A percentile compares a stretch with the other conserved stretches of the same genome.
phyloP scores from a whole-genome alignment of 2,888 invertebrate species.

The Ashinkailepas kermadecensis region DNA sequence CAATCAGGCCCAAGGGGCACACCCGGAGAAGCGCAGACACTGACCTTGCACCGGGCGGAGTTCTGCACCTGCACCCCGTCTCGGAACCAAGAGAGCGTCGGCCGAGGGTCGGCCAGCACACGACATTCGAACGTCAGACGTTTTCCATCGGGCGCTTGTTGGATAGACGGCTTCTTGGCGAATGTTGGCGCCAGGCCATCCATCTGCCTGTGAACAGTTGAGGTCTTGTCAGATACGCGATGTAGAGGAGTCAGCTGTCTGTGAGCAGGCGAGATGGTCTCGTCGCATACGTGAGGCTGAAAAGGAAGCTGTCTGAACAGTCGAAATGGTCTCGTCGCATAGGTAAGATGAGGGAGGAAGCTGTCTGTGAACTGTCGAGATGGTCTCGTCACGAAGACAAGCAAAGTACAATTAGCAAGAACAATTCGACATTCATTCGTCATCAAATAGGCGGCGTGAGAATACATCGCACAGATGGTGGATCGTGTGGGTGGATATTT shows the following conservation, averaged over 20 bases:
- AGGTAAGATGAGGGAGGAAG: background rate
- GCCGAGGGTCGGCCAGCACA: slow-evolving; percentile 86
- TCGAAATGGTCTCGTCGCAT: background rate
- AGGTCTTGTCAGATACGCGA: background rate
- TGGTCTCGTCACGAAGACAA: no score
- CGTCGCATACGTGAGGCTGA: background rate
- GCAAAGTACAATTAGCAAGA: no score
- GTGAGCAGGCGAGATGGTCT: no score
- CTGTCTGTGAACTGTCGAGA: no score
- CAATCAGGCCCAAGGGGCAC: no score
- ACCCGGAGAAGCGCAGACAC: background rate
- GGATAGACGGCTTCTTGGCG: slow-evolving; percentile 92
- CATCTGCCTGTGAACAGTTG: slow-evolving; percentile 65
- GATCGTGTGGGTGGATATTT: no score
- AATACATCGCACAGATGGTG: no score
- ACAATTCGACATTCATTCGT: no score
- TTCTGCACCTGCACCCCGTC: slow-evolving; percentile 72
- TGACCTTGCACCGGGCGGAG: slow-evolving; percentile 77
- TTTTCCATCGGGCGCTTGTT: slow-evolving; percentile 93
- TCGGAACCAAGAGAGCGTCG: slow-evolving; percentile 82
- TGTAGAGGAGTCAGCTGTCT: background rate
- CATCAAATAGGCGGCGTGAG: no score
- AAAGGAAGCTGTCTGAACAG: background rate
- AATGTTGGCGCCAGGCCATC: slow-evolving; percentile 96
- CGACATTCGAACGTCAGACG: slow-evolving; percentile 88